Evolutionary conservation across 1,140 invertebrate genomes (phyloP).

Genomic region (Caenorhabditis briggsae): DNA sequence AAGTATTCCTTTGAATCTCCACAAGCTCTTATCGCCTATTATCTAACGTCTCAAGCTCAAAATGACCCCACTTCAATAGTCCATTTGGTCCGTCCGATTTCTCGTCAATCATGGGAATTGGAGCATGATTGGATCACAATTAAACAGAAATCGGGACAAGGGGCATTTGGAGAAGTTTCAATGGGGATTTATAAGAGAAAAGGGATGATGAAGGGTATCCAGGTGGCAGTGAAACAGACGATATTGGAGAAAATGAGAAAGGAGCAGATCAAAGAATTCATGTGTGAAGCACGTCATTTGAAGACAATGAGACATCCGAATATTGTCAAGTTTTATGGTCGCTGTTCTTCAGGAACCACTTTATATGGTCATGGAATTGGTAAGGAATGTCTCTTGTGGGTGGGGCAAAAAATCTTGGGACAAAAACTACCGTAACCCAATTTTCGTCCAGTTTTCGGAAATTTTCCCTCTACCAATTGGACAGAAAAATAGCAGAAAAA

Average conservation of each 20-base stretch:
- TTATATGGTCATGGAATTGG: slow-evolving; percentile 12
- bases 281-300: slow-evolving; percentile 24
- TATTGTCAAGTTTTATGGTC: slow-evolving; percentile 23
- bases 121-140: slow-evolving; percentile 19
- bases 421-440: no score
- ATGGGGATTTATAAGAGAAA: neutral
- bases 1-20: slow-evolving; percentile 57
- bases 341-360: neutral
- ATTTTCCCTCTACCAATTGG: no score
- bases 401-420: no score
- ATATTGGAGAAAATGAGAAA: slow-evolving; percentile 47
- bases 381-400: neutral
- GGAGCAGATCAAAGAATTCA: slow-evolving; percentile 14
- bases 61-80: neutral
- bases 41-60: slow-evolving; percentile 16
- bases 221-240: slow-evolving; percentile 64
- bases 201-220: slow-evolving; percentile 15
- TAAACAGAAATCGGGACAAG: slow-evolving; percentile 67
- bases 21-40: slow-evolving; percentile 48
- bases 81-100: neutral
- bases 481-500: no score
- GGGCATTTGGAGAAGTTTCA: slow-evolving; percentile 67
- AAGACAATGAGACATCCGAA: slow-evolving; percentile 7
- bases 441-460: no score
- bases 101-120: slow-evolving; percentile 56